phyloP scores from a whole-genome alignment of 1,140 invertebrate genomes.

The Trichonephila clavipes region DNA sequence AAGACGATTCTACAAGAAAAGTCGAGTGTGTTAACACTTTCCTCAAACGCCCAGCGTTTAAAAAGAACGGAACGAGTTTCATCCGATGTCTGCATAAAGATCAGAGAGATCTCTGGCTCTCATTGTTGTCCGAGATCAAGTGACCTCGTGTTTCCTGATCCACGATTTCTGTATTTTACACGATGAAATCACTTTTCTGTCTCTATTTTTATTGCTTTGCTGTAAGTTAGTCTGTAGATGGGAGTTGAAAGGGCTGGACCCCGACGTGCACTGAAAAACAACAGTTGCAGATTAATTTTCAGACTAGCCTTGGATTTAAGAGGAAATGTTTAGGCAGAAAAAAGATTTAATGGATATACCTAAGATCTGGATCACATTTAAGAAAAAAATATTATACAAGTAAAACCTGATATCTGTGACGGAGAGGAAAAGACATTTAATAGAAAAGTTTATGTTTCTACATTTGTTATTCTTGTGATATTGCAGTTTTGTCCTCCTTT shows the following conservation, averaged over 20 bases:
- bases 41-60: background rate
- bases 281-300: background rate
- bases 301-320: background rate
- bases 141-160: slow-evolving; percentile 23
- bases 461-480: no score
- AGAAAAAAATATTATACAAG: background rate
- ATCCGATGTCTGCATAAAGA: background rate
- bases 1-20: background rate
- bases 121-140: background rate
- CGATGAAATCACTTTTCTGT: background rate
- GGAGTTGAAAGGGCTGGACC: background rate
- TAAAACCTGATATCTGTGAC: background rate
- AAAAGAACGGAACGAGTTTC: background rate
- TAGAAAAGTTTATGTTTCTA: no score
- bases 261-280: background rate
- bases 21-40: background rate
- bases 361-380: background rate
- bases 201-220: background rate
- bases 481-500: no score
- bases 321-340: background rate
- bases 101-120: background rate
- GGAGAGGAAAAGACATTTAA: background rate
- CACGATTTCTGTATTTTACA: background rate
- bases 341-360: background rate
- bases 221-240: background rate